phyloP scores from a whole-genome alignment of 2,888 invertebrate genomes.

The Acanthopleura granulata region DNA sequence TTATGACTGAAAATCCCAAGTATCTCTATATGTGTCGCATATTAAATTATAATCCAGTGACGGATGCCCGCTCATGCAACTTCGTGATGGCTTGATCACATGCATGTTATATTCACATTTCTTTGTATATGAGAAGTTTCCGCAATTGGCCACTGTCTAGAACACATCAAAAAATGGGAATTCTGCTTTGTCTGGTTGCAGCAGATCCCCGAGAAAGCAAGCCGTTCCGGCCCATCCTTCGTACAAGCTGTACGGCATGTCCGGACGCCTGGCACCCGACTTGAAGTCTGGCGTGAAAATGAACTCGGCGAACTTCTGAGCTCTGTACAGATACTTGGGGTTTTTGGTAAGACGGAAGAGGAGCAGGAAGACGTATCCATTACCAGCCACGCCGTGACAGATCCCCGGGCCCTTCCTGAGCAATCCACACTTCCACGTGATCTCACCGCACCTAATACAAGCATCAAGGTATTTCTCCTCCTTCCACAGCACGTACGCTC shows the following conservation, averaged over 20 bases:
- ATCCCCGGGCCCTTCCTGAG: slow-evolving; percentile 89
- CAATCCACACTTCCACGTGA: slow-evolving; percentile 87
- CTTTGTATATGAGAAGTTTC: neutral
- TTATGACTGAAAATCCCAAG: too few species aligned
- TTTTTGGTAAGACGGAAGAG: slow-evolving; percentile 82
- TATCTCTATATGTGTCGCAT: too few species aligned
- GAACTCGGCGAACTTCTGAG: slow-evolving; percentile 83
- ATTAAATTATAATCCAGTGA: too few species aligned
- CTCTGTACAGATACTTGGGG: slow-evolving; percentile 78
- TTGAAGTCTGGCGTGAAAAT: slow-evolving; percentile 70
- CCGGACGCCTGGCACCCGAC: slow-evolving; percentile 80
- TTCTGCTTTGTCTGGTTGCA: slow-evolving; percentile 80
- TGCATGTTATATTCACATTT: too few species aligned
- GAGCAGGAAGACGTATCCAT: slow-evolving; percentile 70
- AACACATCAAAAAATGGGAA: slow-evolving; percentile 87
- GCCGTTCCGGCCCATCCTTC: slow-evolving; percentile 90
- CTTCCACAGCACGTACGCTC: slow-evolving; percentile 82
- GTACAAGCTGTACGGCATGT: slow-evolving; percentile 85
- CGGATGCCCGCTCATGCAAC: too few species aligned
- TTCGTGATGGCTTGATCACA: too few species aligned
- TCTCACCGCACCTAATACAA: slow-evolving; percentile 79
- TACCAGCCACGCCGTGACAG: slow-evolving; percentile 80
- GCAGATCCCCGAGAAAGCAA: slow-evolving; percentile 84
- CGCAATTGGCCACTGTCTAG: slow-evolving; percentile 62
- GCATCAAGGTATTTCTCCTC: slow-evolving; percentile 81